Evolutionary conservation across 2,113 vertebrate species (phyloP), one percentile per base, ranked within the genome.

Genomic region (Zapus hudsonius): DNA sequence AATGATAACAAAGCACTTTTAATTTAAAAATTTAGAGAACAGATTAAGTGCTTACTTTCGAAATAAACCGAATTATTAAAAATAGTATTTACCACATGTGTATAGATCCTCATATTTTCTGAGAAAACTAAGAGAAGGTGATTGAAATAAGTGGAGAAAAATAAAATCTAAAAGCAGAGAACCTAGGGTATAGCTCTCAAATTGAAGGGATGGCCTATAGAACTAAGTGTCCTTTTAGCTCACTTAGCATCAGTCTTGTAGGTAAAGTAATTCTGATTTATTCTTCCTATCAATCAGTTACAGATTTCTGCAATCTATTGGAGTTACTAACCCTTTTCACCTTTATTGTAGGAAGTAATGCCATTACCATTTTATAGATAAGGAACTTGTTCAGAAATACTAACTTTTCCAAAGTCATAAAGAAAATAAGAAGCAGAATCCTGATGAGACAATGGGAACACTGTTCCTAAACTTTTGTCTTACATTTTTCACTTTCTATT

Each of bases 11-110:
- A n/a, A 89, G 25, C 84, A 83, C 59, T 90, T 94, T 91, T 89
- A 88, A 87, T 72, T 81, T 36, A 80, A 92, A 67, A 69, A 81
- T 59, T 88, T 11, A 92, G 57, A 84, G 90, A 85, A 89, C 6
- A 91, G 38, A 44, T 10, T 36, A 86, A 76, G 31, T 40, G 22
- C 42, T 38, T 84, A 64, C 47, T 86, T 90, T 61, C 84, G n/a
- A 92, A 76, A 55, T 94, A 89, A 78, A 16, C 7, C 86, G 17
- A 93, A 70, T 89, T 92, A 92, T 57, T 82, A 84, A 61, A 92
- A 95, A 91, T 11, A 89, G 13, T 64, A 92, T 16, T 61, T 47
- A 79, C 61, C 27, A 73, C 5, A 31, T n/a, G 40, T 70, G 36
- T 38, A 52, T 27, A 5, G 47, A 84, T 83, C 31, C 85, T 78